phyloP scores from a whole-genome alignment of 2,113 vertebrate species.

The Rhodinocichla rosea region DNA sequence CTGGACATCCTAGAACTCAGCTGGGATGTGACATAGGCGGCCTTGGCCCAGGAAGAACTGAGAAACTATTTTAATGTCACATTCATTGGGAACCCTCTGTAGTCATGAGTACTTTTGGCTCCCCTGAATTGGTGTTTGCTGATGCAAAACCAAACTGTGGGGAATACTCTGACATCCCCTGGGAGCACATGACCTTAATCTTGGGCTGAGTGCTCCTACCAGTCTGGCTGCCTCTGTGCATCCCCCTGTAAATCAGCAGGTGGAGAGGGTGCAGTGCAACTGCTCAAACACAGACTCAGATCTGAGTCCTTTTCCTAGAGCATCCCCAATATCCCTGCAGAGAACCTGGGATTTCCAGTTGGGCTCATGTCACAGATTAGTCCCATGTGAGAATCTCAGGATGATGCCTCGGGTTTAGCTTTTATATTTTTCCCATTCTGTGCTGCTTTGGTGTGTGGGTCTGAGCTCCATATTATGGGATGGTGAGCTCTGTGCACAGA shows the following conservation, averaged over 20 bases:
- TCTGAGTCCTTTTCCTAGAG: background rate
- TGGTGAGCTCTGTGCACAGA: background rate
- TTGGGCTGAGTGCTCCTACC: background rate
- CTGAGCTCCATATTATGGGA: background rate
- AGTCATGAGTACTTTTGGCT: background rate
- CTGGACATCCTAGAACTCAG: background rate
- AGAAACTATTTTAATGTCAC: background rate
- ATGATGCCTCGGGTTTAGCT: background rate
- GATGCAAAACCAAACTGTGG: background rate
- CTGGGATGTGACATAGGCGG: background rate
- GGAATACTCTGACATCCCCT: background rate
- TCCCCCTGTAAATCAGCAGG: background rate
- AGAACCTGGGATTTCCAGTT: background rate
- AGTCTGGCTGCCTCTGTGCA: background rate
- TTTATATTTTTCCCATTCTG: background rate
- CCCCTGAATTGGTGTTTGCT: background rate
- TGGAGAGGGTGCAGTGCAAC: background rate
- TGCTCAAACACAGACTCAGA: background rate
- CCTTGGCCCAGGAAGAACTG: background rate
- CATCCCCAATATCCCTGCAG: background rate
- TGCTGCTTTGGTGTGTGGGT: background rate
- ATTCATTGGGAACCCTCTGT: background rate
- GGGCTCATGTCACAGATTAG: rapidly evolving
- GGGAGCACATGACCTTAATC: background rate
- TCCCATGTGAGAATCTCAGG: no score